Evolutionary conservation across 1,140 invertebrate species (phyloP).

Genomic region (Nilaparvata lugens): DNA sequence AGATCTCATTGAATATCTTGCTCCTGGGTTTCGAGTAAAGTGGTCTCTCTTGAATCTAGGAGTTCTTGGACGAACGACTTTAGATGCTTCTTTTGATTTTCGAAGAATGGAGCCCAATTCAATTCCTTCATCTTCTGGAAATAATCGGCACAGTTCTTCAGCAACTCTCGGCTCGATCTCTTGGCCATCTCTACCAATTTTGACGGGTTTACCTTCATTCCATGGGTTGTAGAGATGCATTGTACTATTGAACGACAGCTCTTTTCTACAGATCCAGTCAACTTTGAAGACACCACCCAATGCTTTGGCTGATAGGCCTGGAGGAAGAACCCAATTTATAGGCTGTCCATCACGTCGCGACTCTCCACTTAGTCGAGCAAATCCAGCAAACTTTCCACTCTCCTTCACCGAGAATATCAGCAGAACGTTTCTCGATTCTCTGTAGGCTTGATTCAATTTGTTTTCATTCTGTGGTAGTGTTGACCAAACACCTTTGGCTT

Average conservation of each 20-base stretch:
- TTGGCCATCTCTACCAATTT: slow-evolving; percentile 97
- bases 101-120: slow-evolving; percentile 83
- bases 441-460: slow-evolving; percentile 89
- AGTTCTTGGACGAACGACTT: slow-evolving; percentile 33
- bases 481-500: slow-evolving; percentile 94
- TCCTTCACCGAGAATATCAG: slow-evolving; percentile 96
- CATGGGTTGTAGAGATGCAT: slow-evolving; percentile 93
- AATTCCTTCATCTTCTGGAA: slow-evolving; percentile 86
- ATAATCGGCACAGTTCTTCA: slow-evolving; percentile 87
- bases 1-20: slow-evolving; percentile 23
- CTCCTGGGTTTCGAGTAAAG: slow-evolving; percentile 33
- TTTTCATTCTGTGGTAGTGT: slow-evolving; percentile 94
- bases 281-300: slow-evolving; percentile 92
- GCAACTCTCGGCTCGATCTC: slow-evolving; percentile 94
- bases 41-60: slow-evolving; percentile 28
- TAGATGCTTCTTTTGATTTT: slow-evolving; percentile 78
- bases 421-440: slow-evolving; percentile 86
- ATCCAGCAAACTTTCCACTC: slow-evolving; percentile 88
- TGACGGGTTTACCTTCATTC: slow-evolving; percentile 98
- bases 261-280: slow-evolving; percentile 94
- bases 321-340: slow-evolving; percentile 92
- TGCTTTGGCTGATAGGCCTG: slow-evolving; percentile 82
- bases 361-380: slow-evolving; percentile 79
- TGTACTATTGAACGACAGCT: slow-evolving; percentile 85
- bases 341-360: slow-evolving; percentile 81